A percentile compares a stretch with the other conserved stretches of the same genome.
These are phyloP conservation scores for Cephus spinipes DNA, from an alignment of 2,888 invertebrate species.

Conservation along the genomic window DNA sequence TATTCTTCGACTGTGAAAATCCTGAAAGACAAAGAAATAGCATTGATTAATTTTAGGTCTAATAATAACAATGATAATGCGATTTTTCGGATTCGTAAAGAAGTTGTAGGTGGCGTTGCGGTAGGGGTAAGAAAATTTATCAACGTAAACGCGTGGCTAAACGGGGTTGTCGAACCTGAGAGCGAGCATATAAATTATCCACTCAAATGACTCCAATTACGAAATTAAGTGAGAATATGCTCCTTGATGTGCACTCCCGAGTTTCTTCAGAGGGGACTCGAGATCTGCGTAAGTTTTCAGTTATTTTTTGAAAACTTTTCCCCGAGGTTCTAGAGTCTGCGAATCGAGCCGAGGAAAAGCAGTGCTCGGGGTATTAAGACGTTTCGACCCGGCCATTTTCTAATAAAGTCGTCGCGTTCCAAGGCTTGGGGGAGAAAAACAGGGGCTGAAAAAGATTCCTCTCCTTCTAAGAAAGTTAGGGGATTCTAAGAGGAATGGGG, in stretches of 20 bases:
- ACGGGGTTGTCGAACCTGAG: neutral
- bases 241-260: neutral
- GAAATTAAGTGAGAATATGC: neutral
- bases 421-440: slow-evolving; percentile 40
- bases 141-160: neutral
- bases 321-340: neutral
- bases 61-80: neutral
- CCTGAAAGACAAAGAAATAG: slow-evolving; percentile 49
- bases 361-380: slow-evolving; percentile 52
- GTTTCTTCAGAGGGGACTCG: neutral
- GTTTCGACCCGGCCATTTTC: slow-evolving; percentile 57
- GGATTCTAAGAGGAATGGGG: slow-evolving; percentile 29
- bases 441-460: slow-evolving; percentile 60
- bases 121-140: neutral
- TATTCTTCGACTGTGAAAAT: slow-evolving; percentile 59
- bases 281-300: neutral
- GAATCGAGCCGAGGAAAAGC: slow-evolving; percentile 11
- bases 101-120: neutral
- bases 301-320: neutral
- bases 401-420: slow-evolving; percentile 58
- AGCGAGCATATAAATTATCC: neutral
- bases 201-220: neutral
- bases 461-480: slow-evolving; percentile 46
- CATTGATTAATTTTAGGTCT: neutral
- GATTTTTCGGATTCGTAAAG: neutral